These are phyloP conservation scores for Spatulosminthurus flaviceps DNA, from an alignment of 2,888 invertebrate genomes.

Conservation along the genomic window DNA sequence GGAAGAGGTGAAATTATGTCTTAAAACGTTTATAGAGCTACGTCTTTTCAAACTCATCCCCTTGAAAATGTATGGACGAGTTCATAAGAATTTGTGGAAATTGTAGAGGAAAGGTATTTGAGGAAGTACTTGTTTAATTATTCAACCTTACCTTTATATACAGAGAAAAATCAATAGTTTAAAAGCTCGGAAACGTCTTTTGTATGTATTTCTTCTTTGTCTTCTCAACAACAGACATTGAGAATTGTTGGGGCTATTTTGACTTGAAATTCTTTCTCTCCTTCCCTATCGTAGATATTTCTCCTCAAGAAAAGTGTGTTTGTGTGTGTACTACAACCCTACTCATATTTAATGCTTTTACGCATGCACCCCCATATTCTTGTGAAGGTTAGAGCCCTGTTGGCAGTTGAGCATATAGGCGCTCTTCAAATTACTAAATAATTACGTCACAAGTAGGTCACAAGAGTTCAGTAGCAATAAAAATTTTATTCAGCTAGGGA, in stretches of 20 bases:
- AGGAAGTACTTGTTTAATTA: background rate
- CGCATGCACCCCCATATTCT: too few relatives aligned
- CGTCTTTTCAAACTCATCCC: background rate
- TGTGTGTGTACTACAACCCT: too few relatives aligned
- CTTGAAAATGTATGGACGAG: background rate
- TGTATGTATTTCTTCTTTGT: too few relatives aligned
- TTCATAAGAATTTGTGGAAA: background rate
- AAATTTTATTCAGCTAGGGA: background rate
- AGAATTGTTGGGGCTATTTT: too few relatives aligned
- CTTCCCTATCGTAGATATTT: too few relatives aligned
- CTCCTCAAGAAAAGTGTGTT: too few relatives aligned
- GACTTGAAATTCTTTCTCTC: too few relatives aligned
- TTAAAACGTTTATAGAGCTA: background rate
- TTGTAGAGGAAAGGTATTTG: background rate
- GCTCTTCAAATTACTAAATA: background rate
- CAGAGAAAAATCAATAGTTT: slow-evolving; percentile 6
- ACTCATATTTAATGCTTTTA: too few relatives aligned
- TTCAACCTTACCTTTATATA: background rate
- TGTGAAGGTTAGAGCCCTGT: too few relatives aligned
- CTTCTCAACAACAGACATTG: too few relatives aligned
- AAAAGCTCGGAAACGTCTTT: background rate
- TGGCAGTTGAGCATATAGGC: background rate
- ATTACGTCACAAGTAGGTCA: slow-evolving; percentile 2
- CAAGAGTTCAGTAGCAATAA: background rate
- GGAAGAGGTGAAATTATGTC: too few relatives aligned